Conservation (phyloP, 2,888 invertebrate genomes). For the Alloscopus bannaensis region DNA sequence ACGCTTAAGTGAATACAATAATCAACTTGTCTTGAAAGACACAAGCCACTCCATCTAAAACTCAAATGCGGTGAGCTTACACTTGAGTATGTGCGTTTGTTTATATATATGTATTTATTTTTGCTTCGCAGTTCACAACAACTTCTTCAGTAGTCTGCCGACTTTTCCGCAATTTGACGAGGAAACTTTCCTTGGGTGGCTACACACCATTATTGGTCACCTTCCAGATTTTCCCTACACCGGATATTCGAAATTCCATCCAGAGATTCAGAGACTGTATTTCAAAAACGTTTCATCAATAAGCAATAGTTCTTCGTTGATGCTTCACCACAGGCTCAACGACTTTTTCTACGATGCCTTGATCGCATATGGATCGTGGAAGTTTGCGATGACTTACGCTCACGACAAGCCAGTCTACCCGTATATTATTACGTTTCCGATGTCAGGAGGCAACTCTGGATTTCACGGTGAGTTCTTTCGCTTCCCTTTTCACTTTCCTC, state of each 20-base stretch:
- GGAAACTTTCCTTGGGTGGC: conserved; percentile 40
- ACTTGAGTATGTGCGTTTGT: too few relatives aligned
- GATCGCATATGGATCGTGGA: conserved; percentile 55
- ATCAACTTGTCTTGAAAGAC: too few relatives aligned
- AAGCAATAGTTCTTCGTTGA: background rate
- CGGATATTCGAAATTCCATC: background rate
- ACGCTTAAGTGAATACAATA: background rate
- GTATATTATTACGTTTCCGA: conserved; percentile 54
- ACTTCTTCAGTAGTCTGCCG: background rate
- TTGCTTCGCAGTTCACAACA: background rate
- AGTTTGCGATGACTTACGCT: conserved; percentile 56
- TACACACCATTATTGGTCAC: conserved; percentile 13
- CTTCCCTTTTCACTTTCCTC: background rate
- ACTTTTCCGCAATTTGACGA: conserved; percentile 1
- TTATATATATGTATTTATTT: too few relatives aligned
- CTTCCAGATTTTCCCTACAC: conserved; percentile 30
- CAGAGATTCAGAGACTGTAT: conserved; percentile 51
- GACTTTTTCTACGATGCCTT: conserved; percentile 61
- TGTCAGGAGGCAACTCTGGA: background rate
- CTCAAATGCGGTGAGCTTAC: too few relatives aligned
- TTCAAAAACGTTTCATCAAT: conserved; percentile 24
- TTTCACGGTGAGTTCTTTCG: conserved; percentile 13
- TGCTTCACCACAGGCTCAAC: conserved; percentile 33
- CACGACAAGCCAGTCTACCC: conserved; percentile 62
- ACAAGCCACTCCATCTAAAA: background rate